Conservation (phyloP, 2,888 invertebrate species). For the Lithophane socia region DNA sequence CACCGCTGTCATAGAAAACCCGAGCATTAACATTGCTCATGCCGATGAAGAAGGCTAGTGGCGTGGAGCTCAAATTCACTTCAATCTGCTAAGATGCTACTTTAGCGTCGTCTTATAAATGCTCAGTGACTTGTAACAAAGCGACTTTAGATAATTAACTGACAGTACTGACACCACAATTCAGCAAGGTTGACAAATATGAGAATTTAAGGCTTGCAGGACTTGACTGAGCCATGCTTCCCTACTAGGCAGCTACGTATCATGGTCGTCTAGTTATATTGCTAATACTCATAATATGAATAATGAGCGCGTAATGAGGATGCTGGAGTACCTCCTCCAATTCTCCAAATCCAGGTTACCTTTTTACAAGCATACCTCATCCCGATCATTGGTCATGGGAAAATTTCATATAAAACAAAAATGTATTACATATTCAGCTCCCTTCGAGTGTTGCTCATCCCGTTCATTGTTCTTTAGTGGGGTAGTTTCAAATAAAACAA, state of each 20-base stretch:
- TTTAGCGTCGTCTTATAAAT: background rate
- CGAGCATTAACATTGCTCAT: background rate
- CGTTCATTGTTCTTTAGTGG: background rate
- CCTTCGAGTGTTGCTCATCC: too few relatives aligned
- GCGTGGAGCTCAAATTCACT: background rate
- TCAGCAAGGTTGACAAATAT: background rate
- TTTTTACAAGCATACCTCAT: background rate
- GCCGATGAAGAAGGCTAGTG: background rate
- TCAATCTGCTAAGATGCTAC: too few relatives aligned
- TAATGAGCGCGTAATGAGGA: too few relatives aligned
- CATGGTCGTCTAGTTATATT: background rate
- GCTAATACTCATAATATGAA: background rate
- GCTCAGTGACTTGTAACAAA: background rate
- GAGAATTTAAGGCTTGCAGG: background rate
- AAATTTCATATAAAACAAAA: too few relatives aligned
- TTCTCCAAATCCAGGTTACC: background rate
- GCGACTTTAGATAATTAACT: background rate
- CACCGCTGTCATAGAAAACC: background rate
- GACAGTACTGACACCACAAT: too few relatives aligned
- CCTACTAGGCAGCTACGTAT: background rate
- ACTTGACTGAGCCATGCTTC: background rate
- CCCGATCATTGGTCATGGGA: background rate
- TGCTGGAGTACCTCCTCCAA: too few relatives aligned
- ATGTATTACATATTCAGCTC: too few relatives aligned
- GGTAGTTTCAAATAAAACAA: background rate